Evolutionary conservation across 2,113 vertebrate species (phyloP).

Genomic region (Odocoileus virginianus): DNA sequence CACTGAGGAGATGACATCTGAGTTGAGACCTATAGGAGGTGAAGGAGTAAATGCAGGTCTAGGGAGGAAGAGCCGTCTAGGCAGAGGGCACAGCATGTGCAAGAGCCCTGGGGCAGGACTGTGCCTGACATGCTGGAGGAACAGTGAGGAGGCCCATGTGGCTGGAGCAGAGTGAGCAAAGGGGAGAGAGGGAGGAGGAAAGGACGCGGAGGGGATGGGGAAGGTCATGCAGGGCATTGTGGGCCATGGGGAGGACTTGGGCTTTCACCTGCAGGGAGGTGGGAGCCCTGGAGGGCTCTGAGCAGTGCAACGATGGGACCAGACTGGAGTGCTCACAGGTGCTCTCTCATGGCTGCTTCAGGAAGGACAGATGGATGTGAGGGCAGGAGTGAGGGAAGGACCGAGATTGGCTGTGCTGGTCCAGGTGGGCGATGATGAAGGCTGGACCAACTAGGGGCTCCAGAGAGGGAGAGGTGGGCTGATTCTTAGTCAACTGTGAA

Average conservation of each 20-base stretch:
- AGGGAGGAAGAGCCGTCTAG: neutral
- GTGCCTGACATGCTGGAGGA: neutral
- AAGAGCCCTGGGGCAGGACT: neutral
- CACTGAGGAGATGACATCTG: neutral
- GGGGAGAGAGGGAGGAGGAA: too few relatives aligned
- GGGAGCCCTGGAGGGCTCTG: neutral
- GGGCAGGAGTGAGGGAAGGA: neutral
- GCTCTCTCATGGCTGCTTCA: neutral
- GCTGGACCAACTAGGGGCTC: neutral
- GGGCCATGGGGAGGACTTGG: neutral
- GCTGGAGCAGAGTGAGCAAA: neutral
- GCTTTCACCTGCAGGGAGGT: neutral
- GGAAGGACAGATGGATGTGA: neutral
- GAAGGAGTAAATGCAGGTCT: neutral
- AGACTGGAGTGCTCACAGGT: neutral
- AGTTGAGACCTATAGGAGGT: neutral
- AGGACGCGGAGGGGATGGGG: fast-evolving
- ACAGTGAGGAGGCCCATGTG: neutral
- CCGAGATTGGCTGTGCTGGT: fast-evolving
- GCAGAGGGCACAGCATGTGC: neutral
- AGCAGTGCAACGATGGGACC: fast-evolving
- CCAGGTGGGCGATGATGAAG: neutral
- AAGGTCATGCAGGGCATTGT: neutral
- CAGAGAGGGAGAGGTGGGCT: neutral
- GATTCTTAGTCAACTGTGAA: neutral